These are phyloP conservation scores for Anarhynchus alexandrinus DNA, from an alignment of 2,113 vertebrate species.

Conservation along the genomic window DNA sequence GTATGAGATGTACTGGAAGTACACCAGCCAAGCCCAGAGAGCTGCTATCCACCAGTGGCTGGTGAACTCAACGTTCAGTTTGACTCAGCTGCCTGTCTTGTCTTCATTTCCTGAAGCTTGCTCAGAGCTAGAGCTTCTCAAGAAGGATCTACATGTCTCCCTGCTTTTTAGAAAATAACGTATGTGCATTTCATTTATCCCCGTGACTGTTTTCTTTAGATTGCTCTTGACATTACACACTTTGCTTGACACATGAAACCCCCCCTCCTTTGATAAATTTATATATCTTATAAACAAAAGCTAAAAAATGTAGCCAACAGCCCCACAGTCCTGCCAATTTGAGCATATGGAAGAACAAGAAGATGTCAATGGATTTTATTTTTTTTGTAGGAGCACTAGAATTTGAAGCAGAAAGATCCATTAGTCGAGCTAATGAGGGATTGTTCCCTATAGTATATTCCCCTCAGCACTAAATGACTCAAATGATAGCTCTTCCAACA, in stretches of 20 bases:
- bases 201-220: constrained; percentile 1
- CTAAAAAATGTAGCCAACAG: neutral
- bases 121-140: neutral
- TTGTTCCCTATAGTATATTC: constrained; percentile 14
- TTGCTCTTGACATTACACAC: constrained; percentile 59
- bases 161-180: neutral
- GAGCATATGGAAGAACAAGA: constrained; percentile 45
- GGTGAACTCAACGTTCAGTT: accelerated
- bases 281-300: constrained; percentile 53
- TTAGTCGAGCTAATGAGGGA: constrained; percentile 42
- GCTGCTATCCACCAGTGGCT: neutral
- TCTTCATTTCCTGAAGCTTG: neutral
- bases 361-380: neutral
- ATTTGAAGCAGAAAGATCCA: constrained; percentile 22
- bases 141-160: neutral
- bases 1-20: neutral
- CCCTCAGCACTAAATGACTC: constrained; percentile 46
- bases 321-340: constrained; percentile 23
- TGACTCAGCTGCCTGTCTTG: neutral
- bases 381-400: neutral
- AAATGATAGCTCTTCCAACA: constrained; percentile 48
- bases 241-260: constrained; percentile 25
- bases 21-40: neutral
- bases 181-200: constrained; percentile 29
- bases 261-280: constrained; percentile 9